Evolutionary conservation across 2,113 vertebrate genomes (phyloP).

Genomic region (Bucco capensis): DNA sequence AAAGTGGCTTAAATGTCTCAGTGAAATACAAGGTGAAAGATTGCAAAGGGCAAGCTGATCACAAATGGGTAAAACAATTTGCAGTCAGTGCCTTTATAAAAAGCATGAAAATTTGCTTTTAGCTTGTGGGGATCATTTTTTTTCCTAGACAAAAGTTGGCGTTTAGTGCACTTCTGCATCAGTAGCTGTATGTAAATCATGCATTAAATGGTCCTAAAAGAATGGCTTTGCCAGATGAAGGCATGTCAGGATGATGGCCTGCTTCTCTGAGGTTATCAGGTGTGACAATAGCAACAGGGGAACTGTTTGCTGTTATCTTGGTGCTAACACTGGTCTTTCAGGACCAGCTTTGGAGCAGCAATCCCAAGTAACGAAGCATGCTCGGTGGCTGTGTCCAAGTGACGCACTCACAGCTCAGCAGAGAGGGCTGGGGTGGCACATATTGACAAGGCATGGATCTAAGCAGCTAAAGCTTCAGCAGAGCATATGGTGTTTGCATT

Average conservation of each 20-base stretch:
- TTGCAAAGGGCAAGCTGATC: neutral
- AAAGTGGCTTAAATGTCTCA: neutral
- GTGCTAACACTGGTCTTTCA: neutral
- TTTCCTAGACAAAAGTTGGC: neutral
- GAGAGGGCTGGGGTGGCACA: neutral
- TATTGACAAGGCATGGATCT: neutral
- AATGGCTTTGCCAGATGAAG: fast-evolving
- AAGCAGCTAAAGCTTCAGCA: neutral
- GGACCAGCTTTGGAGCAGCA: neutral
- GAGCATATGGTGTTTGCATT: neutral
- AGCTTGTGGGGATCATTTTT: neutral
- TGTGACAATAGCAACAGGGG: neutral
- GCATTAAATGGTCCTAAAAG: neutral
- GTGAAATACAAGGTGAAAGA: neutral
- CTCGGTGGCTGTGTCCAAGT: neutral
- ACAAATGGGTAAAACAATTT: neutral
- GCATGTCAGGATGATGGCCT: neutral
- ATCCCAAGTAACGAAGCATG: neutral
- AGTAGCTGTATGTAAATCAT: neutral
- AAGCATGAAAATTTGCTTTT: neutral
- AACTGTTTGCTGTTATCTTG: neutral
- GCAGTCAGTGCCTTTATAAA: neutral
- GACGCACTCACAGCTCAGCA: fast-evolving
- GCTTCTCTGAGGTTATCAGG: neutral
- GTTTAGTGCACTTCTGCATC: neutral